Base-by-base conservation (phyloP, 1,140 invertebrate genomes). In the Cyphomyrmex costatus region DNA sequence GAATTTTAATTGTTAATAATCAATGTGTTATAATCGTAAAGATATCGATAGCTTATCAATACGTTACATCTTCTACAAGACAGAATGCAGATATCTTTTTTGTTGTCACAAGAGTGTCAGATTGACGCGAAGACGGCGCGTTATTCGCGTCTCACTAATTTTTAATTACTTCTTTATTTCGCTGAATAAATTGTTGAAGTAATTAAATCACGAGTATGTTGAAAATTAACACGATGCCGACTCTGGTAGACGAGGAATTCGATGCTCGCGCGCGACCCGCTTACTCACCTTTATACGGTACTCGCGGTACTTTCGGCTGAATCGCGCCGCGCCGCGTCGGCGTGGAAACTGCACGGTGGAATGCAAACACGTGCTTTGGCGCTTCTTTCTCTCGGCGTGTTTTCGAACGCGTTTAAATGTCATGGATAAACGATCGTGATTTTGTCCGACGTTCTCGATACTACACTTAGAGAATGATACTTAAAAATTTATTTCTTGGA, bases 251-350 rank as follows among this genome's bases (percentile, higher is more conserved):
- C 53, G 82, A 49, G 88, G 87, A 88, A 89, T 89, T 74, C 76
- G 76, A 88, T 86, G 68, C 82, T 36, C 27, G 79, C 27, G 56
- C 68, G 83, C 68, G 87, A 89, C 88, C 87, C 56, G 87, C 76
- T 88, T 88, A 70, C 70, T 86, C 82, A 89, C 76, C 82, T 89
- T 89, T 89, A n/a, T n/a, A 89, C 88, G 88, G 88, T 89, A 89
- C 74, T 77, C 66, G 49, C 46, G 71, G n/a, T 88, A 77, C 83
- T 66, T 70, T 60, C 8, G 60, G 76, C 42, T 3, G 53, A 73
- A 36, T 73, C 33, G 49, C 60, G 46, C 6, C 79, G 88, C 46
- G 46, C 14, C 53, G 71, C 51, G 51, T 56, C 51, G 51, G 51
- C 70, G 70, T 85, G 73, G 73, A 89, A 88, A 88, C 83, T 79